Conservation (phyloP, 2,888 invertebrate genomes). For the Brenthis daphne region DNA sequence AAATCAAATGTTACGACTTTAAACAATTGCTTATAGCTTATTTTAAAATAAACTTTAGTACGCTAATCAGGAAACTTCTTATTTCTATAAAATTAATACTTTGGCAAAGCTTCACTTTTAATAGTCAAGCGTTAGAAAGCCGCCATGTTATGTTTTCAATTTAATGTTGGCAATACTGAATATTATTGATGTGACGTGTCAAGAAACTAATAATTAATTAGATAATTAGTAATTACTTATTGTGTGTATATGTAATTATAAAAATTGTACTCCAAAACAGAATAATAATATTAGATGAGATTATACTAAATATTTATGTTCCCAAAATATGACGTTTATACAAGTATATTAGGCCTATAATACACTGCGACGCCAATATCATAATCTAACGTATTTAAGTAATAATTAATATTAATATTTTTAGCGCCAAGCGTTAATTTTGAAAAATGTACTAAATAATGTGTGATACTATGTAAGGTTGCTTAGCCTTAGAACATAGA, state of each 20-base stretch:
- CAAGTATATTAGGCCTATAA: too few relatives aligned
- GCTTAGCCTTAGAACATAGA: neutral
- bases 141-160: conserved; percentile 40
- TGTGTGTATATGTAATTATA: neutral
- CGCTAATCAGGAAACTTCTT: neutral
- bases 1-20: neutral
- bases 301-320: too few relatives aligned
- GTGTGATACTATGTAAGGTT: too few relatives aligned
- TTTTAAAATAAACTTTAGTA: neutral
- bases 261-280: neutral
- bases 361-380: too few relatives aligned
- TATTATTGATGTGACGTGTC: conserved; percentile 34
- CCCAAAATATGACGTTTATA: too few relatives aligned
- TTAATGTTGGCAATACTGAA: conserved; percentile 25
- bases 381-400: too few relatives aligned
- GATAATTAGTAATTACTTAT: neutral
- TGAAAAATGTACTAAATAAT: too few relatives aligned
- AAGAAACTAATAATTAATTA: conserved; percentile 1
- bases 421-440: too few relatives aligned
- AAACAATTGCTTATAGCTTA: conserved; percentile 10
- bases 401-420: too few relatives aligned
- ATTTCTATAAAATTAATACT: conserved; percentile 20
- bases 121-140: conserved; percentile 33
- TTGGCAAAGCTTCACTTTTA: conserved; percentile 32
- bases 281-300: neutral